phyloP scores from a whole-genome alignment of 2,888 invertebrate genomes.

The Nyleta sp. region DNA sequence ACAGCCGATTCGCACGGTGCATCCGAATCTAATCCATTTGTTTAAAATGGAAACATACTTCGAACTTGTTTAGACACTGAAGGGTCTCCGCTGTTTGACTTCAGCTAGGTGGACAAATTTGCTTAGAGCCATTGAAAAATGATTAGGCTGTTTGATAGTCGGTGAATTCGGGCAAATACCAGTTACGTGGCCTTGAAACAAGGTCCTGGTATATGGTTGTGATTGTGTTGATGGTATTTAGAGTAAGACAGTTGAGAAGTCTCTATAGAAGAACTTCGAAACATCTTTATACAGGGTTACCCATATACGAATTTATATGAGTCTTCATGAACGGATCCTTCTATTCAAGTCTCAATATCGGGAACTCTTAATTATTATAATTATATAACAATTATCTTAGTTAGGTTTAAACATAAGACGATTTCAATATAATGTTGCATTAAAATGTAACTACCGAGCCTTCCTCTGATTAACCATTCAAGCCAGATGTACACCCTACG shows the following conservation, averaged over 20 bases:
- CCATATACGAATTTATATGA: too few species aligned
- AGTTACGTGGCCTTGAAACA: constrained; percentile 9
- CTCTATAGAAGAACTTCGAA: too few species aligned
- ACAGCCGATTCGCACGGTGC: constrained; percentile 40
- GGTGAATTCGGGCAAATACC: constrained; percentile 12
- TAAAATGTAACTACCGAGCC: not conserved
- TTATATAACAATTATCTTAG: too few species aligned
- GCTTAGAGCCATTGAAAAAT: constrained; percentile 50
- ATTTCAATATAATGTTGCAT: too few species aligned
- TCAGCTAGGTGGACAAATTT: constrained; percentile 45
- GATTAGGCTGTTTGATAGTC: constrained; percentile 41
- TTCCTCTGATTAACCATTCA: not conserved
- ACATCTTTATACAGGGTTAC: too few species aligned
- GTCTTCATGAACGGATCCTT: too few species aligned
- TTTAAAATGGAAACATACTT: constrained; percentile 52
- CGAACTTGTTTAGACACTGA: constrained; percentile 47
- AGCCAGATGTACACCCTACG: constrained; percentile 3
- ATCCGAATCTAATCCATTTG: constrained; percentile 48
- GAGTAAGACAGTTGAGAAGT: not conserved
- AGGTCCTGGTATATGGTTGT: not conserved
- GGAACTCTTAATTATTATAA: too few species aligned
- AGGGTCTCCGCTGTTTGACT: constrained; percentile 47
- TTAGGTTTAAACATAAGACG: too few species aligned
- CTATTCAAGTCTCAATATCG: too few species aligned
- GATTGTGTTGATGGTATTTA: not conserved